phyloP scores from a whole-genome alignment of 2,113 vertebrate genomes.

The Astatoreochromis straeleni region DNA sequence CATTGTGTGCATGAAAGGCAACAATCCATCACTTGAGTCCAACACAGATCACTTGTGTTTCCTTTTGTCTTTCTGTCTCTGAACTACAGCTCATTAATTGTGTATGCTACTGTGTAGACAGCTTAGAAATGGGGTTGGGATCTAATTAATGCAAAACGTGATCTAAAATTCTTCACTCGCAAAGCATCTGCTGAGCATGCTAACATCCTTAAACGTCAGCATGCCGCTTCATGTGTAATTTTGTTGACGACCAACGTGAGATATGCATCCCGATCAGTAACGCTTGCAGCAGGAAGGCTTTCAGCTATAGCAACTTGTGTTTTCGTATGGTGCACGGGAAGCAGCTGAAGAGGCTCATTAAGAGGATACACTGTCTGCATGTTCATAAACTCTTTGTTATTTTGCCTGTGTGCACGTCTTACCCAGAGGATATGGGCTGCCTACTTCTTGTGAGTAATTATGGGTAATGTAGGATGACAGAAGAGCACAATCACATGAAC shows the following conservation, averaged over 20 bases:
- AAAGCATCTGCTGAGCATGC: background rate
- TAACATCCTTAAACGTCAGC: background rate
- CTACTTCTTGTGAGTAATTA: conserved; percentile 60
- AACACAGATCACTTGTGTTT: background rate
- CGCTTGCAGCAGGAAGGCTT: background rate
- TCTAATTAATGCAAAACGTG: conserved; percentile 29
- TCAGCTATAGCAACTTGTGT: conserved; percentile 13
- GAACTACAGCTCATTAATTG: background rate
- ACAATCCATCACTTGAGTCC: background rate
- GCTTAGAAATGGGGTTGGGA: background rate
- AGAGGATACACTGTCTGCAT: conserved; percentile 22
- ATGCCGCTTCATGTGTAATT: background rate
- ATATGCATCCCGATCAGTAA: background rate
- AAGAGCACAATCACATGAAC: conserved; percentile 16
- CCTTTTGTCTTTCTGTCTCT: background rate
- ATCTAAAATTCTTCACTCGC: conserved; percentile 4
- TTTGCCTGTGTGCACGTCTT: conserved; percentile 6
- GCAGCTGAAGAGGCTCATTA: conserved; percentile 45
- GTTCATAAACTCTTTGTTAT: conserved; percentile 25
- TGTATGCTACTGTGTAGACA: background rate
- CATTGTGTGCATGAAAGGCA: background rate
- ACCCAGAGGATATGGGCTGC: conserved; percentile 31
- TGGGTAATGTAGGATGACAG: conserved; percentile 65
- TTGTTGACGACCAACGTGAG: background rate
- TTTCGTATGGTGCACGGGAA: background rate